Percentiles rank a stretch among this genome's conserved stretches.
These are phyloP conservation scores for Acridotheres tristis DNA, from an alignment of 2,797 vertebrate genomes.

Conservation along the genomic window DNA sequence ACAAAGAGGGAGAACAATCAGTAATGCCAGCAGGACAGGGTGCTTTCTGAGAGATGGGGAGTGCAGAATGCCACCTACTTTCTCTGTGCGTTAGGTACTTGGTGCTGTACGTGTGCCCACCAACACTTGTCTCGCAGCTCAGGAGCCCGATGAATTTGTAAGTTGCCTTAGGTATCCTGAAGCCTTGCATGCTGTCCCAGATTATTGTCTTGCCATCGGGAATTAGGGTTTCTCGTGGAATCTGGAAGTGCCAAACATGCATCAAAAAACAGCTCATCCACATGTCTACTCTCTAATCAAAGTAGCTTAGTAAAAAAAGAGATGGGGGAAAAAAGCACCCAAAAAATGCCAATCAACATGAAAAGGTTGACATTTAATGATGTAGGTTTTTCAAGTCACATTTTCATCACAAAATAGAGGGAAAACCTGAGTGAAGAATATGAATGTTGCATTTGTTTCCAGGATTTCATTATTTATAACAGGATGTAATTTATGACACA, in stretches of 20 bases:
- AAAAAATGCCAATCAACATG: slow-evolving; percentile 3
- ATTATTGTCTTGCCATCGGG: slow-evolving; percentile 85
- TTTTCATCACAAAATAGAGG: slow-evolving; percentile 33
- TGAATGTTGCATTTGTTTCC: neutral
- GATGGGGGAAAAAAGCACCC: neutral
- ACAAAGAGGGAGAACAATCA: slow-evolving; percentile 9
- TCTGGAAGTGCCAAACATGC: slow-evolving; percentile 69
- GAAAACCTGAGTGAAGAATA: neutral
- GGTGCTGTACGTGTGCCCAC: slow-evolving; percentile 75
- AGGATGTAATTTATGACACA: slow-evolving; percentile 61
- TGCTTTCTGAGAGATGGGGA: fast-evolving
- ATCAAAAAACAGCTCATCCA: slow-evolving; percentile 10
- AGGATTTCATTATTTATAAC: slow-evolving; percentile 59
- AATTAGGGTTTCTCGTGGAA: slow-evolving; percentile 70
- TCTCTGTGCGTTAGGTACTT: slow-evolving; percentile 84
- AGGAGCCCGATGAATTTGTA: slow-evolving; percentile 86
- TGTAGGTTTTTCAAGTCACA: neutral
- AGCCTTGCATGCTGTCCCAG: slow-evolving; percentile 90
- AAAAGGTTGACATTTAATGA: slow-evolving; percentile 1
- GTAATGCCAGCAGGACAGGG: neutral
- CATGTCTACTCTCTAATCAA: neutral
- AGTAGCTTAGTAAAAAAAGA: neutral
- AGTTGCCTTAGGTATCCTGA: slow-evolving; percentile 85
- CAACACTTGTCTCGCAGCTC: slow-evolving; percentile 80
- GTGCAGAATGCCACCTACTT: slow-evolving; percentile 75